Evolutionary conservation across 2,888 invertebrate genomes (phyloP).

Genomic region (Pseudococcus longispinus): DNA sequence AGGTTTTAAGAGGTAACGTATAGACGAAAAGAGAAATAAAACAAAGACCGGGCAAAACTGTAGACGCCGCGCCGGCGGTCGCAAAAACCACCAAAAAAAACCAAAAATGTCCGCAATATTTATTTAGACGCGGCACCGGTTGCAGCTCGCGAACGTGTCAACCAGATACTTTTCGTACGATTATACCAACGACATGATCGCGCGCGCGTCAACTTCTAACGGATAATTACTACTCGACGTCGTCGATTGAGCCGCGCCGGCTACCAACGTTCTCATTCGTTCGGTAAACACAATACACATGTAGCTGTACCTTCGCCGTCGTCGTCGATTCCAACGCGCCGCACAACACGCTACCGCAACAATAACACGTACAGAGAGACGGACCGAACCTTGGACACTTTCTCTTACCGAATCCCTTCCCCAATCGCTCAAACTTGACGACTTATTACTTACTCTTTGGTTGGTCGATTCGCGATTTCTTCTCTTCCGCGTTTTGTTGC

Average conservation of each 20-base stretch:
- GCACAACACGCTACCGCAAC: slow-evolving; percentile 40
- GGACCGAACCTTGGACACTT: slow-evolving; percentile 54
- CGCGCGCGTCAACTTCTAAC: slow-evolving; percentile 4
- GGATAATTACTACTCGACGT: not conserved
- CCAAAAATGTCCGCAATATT: not conserved
- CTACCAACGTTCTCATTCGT: not conserved
- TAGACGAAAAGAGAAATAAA: too few relatives aligned
- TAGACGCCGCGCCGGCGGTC: not conserved
- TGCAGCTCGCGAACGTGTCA: not conserved
- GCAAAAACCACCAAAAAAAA: not conserved
- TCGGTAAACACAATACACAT: not conserved
- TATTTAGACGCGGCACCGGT: not conserved
- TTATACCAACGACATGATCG: not conserved
- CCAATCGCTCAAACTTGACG: slow-evolving; percentile 46
- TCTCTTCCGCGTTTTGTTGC: slow-evolving; percentile 48
- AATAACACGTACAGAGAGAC: not conserved
- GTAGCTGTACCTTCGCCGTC: not conserved
- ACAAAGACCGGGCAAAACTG: not conserved
- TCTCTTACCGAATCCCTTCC: slow-evolving; percentile 46
- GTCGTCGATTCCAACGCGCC: not conserved
- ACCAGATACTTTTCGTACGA: not conserved
- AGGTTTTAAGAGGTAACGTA: too few relatives aligned
- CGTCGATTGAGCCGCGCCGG: slow-evolving; percentile 1
- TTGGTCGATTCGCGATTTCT: slow-evolving; percentile 49
- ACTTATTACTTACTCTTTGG: slow-evolving; percentile 50